Evolutionary conservation across 2,113 vertebrate genomes (phyloP), one percentile per base, ranked within the genome.

Genomic region (Caloenas nicobarica): DNA sequence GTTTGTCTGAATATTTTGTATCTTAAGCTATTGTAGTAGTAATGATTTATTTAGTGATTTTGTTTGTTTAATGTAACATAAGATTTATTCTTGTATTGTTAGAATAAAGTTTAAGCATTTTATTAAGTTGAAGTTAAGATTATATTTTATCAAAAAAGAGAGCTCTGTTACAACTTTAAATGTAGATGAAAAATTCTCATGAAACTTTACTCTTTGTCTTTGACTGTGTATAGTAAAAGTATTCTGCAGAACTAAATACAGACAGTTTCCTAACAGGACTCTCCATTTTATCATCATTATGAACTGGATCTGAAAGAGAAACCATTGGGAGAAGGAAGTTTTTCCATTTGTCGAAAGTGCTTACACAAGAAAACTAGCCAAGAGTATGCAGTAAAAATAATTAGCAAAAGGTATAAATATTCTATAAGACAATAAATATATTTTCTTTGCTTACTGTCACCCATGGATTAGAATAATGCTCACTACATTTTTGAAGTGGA

Each of bases 291-390:
- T 85, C 98, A 98, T 86, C 98, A 98, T 97, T 99, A 99, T 92
- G 99, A 99, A 97, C 98, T 99, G 94, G 99, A 99, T 97, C 97
- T 99, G 96, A 99, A 99, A 97, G 99, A 99, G 96, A 98, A 98
- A 40, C 98, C 98, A 42, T 80, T 99, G 91, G 99, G 99, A 77
- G 99, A 99, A 97, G 99, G 99, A 57, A 99, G 99, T 97, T 99
- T 99, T 97, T 99, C 99, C 79, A 99, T 99, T 96, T 99, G 99
- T 97, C 98, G 99, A 91, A 98, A 98, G 85, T 99, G 99, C 95
- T 98, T 98, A 73, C 99, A 99, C 97, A 99, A 99, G 97, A 99
- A 99, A 98, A 99, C 98, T 19, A 98, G 98, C 65, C 99, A 98
- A 96, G 98, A 98, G 66, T 99, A 98, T 70, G 99, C 99, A 14